These are phyloP conservation scores for Cyclopterus lumpus DNA, from an alignment of 2,797 vertebrate genomes.

Conservation along the genomic window DNA sequence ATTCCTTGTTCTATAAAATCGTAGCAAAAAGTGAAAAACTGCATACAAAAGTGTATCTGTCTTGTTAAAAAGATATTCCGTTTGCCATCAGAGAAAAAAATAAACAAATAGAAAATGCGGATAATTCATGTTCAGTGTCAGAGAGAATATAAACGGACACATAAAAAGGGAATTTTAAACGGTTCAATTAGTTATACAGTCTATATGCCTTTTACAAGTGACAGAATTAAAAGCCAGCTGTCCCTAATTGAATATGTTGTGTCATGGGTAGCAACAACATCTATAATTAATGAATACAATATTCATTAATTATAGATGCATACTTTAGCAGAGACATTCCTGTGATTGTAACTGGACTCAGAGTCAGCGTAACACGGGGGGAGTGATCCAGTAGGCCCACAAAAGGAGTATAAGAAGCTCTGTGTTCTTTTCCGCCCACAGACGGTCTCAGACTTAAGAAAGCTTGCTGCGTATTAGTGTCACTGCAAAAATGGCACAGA, in stretches of 20 bases:
- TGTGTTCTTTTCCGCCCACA: slow-evolving; percentile 12
- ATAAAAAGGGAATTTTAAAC: not conserved
- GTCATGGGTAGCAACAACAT: not conserved
- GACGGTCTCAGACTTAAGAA: slow-evolving; percentile 23
- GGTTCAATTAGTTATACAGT: not conserved
- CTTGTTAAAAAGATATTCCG: not conserved
- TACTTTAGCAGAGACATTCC: slow-evolving; percentile 12
- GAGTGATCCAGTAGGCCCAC: slow-evolving; percentile 5
- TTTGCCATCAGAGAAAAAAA: not conserved
- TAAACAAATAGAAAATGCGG: not conserved
- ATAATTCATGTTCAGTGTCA: slow-evolving; percentile 1
- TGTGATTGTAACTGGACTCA: slow-evolving; percentile 18
- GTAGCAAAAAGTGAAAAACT: not conserved
- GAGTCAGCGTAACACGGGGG: not conserved
- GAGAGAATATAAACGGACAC: slow-evolving; percentile 3
- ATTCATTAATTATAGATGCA: slow-evolving; percentile 34
- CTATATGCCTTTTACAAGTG: not conserved
- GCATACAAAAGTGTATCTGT: not conserved
- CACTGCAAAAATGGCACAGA: slow-evolving; percentile 31
- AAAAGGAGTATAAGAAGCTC: slow-evolving; percentile 7
- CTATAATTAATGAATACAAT: not conserved
- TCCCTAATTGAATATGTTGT: slow-evolving; percentile 1
- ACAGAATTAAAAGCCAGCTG: not conserved
- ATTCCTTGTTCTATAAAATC: not conserved
- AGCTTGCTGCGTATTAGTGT: slow-evolving; percentile 42